Evolutionary conservation across 2,113 vertebrate genomes (phyloP).

Genomic region (Nycticebus coucang): DNA sequence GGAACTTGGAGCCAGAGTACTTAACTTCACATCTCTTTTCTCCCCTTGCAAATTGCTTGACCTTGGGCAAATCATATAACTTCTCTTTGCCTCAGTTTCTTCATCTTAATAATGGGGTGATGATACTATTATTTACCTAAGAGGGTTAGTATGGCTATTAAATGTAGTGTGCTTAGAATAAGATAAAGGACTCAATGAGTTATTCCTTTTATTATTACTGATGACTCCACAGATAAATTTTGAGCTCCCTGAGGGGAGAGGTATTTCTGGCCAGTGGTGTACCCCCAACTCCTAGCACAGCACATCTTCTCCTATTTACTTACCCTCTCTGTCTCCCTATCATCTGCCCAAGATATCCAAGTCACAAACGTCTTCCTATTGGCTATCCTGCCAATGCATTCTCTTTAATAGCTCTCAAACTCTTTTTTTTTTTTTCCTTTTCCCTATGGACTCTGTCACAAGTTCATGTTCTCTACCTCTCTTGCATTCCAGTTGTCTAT

Average conservation of each 20-base stretch:
- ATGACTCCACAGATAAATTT: background rate
- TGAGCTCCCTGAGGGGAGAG: background rate
- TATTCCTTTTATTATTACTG: background rate
- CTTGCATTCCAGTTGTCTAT: background rate
- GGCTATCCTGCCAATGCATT: background rate
- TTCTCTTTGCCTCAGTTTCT: background rate
- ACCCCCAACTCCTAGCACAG: background rate
- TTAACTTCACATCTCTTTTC: slow-evolving; percentile 21
- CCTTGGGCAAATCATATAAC: background rate
- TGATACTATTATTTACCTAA: background rate
- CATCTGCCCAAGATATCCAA: background rate
- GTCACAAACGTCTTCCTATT: background rate
- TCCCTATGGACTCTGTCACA: background rate
- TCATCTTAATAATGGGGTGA: background rate
- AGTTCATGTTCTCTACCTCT: background rate
- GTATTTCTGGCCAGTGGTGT: background rate
- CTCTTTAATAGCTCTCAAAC: background rate
- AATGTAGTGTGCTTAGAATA: background rate
- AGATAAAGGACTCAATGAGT: background rate
- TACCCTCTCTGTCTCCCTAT: background rate
- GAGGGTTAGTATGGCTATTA: background rate
- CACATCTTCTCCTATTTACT: background rate
- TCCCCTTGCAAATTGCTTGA: background rate
- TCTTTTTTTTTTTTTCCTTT: background rate
- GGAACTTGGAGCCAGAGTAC: background rate